Conservation (phyloP, 2,888 invertebrate species). For the Malthinus flaveolus region DNA sequence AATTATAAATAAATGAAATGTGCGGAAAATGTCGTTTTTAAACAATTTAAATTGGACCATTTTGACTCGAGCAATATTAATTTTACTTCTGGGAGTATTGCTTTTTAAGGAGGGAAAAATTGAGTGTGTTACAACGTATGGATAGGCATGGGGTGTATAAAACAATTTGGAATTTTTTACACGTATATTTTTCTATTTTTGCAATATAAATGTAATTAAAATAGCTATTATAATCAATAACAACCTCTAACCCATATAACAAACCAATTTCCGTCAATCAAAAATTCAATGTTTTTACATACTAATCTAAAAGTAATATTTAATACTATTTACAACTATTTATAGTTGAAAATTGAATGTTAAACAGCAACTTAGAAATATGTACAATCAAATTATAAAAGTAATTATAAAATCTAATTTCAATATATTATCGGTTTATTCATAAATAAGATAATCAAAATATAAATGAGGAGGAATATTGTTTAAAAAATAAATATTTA, state of each 20-base stretch:
- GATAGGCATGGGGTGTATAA: not conserved
- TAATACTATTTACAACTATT: constrained; percentile 24
- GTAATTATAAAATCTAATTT: too few species aligned
- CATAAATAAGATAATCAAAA: too few species aligned
- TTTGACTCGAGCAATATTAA: too few species aligned
- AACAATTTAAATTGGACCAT: too few species aligned
- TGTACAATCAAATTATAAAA: not conserved
- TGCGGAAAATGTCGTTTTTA: too few species aligned
- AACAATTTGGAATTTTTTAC: constrained; percentile 5
- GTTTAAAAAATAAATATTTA: too few species aligned
- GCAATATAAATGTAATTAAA: constrained; percentile 32
- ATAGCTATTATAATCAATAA: constrained; percentile 27
- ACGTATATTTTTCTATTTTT: constrained; percentile 27
- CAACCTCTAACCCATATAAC: constrained; percentile 26
- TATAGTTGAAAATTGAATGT: constrained; percentile 7
- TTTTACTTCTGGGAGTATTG: too few species aligned
- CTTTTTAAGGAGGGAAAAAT: too few species aligned
- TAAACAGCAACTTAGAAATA: not conserved
- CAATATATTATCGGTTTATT: too few species aligned
- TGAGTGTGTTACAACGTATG: too few species aligned
- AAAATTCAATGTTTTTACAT: constrained; percentile 15
- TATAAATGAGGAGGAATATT: too few species aligned
- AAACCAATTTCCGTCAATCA: constrained; percentile 16
- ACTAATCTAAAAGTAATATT: constrained; percentile 13
- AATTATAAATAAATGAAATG: too few species aligned